Evolutionary conservation across 2,797 vertebrate species (phyloP).

Genomic region (Etheostoma nigrum): DNA sequence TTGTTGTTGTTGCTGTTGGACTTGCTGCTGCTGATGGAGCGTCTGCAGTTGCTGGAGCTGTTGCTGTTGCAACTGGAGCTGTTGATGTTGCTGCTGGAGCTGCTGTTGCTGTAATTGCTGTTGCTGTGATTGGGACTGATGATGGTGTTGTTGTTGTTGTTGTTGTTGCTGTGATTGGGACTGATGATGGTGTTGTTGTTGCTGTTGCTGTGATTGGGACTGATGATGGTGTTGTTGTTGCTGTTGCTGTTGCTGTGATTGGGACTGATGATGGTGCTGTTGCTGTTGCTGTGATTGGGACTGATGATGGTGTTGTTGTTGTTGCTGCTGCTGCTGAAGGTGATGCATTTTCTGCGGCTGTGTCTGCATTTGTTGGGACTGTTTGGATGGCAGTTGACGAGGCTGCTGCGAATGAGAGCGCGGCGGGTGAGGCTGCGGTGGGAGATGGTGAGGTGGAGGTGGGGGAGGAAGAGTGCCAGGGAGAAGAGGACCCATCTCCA

Average conservation of each 20-base stretch:
- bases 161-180: constrained; percentile 57
- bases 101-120: constrained; percentile 55
- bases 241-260: constrained; percentile 66
- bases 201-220: constrained; percentile 67
- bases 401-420: constrained; percentile 78
- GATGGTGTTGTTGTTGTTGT: constrained; percentile 47
- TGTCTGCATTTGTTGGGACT: constrained; percentile 71
- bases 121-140: constrained; percentile 43
- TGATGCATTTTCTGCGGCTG: constrained; percentile 70
- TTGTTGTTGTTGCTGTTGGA: constrained; percentile 73
- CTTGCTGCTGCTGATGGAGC: constrained; percentile 68
- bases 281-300: constrained; percentile 54
- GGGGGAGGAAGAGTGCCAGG: constrained; percentile 84
- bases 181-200: constrained; percentile 68
- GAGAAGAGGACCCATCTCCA: constrained; percentile 89
- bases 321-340: constrained; percentile 69
- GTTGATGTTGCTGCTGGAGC: constrained; percentile 56
- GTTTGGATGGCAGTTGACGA: constrained; percentile 77
- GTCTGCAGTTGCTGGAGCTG: constrained; percentile 70
- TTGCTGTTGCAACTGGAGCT: constrained; percentile 63
- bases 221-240: constrained; percentile 72
- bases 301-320: constrained; percentile 49
- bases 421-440: constrained; percentile 82
- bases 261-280: constrained; percentile 60
- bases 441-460: constrained; percentile 83